Evolutionary conservation across 2,113 vertebrate species (phyloP).

Genomic region (Fulmarus glacialis): DNA sequence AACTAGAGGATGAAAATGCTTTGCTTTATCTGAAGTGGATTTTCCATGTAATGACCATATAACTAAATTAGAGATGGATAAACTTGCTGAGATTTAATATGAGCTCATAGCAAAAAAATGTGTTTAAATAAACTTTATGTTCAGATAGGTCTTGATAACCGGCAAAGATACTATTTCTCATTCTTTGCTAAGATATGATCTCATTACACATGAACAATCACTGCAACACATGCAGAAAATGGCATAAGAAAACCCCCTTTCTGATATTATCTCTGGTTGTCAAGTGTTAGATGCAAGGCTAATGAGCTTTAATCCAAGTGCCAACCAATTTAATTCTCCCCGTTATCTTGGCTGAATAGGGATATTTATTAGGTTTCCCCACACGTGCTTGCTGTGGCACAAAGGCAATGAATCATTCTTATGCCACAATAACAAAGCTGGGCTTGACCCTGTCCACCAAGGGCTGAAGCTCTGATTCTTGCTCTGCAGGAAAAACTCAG

Average conservation of each 20-base stretch:
- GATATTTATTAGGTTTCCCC: conserved; percentile 40
- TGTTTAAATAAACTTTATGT: conserved; percentile 34
- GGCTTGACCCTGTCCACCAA: not conserved
- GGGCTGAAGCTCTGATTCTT: conserved; percentile 4
- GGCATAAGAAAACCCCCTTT: not conserved
- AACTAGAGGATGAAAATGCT: conserved; percentile 17
- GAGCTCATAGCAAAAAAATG: conserved; percentile 44
- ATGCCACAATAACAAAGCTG: not conserved
- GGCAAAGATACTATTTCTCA: conserved; percentile 32
- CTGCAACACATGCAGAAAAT: conserved; percentile 13
- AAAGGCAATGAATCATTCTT: conserved; percentile 4
- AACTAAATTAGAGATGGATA: conserved; percentile 53
- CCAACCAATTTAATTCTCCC: conserved; percentile 38
- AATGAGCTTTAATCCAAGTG: conserved; percentile 50
- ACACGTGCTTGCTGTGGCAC: not conserved
- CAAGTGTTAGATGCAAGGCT: conserved; percentile 3
- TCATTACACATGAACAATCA: conserved; percentile 32
- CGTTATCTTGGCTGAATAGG: conserved; percentile 30
- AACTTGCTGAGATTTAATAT: conserved; percentile 26
- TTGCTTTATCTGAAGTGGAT: conserved; percentile 38
- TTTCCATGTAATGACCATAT: conserved; percentile 23
- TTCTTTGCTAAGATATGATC: conserved; percentile 26
- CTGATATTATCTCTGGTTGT: conserved; percentile 35
- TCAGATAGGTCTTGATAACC: conserved; percentile 40
- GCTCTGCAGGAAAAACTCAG: not conserved